Base-by-base conservation (phyloP, 2,113 vertebrate species). In the Psammodynastes pulverulentus region DNA sequence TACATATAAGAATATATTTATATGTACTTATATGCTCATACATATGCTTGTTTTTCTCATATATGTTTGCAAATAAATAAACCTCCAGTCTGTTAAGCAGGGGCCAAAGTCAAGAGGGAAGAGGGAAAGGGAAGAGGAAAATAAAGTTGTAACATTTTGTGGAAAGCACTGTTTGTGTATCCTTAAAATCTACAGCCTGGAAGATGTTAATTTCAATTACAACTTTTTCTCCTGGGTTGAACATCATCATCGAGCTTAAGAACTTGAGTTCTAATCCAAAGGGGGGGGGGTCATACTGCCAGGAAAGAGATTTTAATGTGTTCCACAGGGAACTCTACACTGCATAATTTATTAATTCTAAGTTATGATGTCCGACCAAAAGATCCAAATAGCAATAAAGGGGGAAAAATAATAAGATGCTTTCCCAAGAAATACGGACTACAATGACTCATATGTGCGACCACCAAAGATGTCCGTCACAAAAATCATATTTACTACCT, bases 271-370 rank as follows among this genome's bases (percentile, higher is more conserved):
- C 34, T 39, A 39, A 39, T 79, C 34, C 34, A 79, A 17, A 21
- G 17, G 6, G n/a, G n/a, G n/a, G n/a, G n/a, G n/a, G 34, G 34
- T 79, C 72, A 93, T 93, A 90, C 94, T 96, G 91, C 92, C 91
- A 87, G 62, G 17, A 92, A 79, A 0, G 10, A 48, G 90, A 86
- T 92, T 94, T 93, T 86, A 92, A 93, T 93, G 12, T 94, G 89
- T 95, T 94, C 92, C 93, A n/a, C 85, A 92, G 26, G 51, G 87
- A 92, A 93, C 62, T 94, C 93, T 93, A 67, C 86, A 43, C 45
- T 12, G 91, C 93, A 46, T 52, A 92, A 93, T 0, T 67, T 94
- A 94, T 94, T 90, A 26, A 26, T 90, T 45, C 49, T 53, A 21
- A 8, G 9, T 79, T 79, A 79, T 34, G 0, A 5, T 53, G 5